phyloP scores from a whole-genome alignment of 2,888 invertebrate species.

The Cephalotes varians region DNA sequence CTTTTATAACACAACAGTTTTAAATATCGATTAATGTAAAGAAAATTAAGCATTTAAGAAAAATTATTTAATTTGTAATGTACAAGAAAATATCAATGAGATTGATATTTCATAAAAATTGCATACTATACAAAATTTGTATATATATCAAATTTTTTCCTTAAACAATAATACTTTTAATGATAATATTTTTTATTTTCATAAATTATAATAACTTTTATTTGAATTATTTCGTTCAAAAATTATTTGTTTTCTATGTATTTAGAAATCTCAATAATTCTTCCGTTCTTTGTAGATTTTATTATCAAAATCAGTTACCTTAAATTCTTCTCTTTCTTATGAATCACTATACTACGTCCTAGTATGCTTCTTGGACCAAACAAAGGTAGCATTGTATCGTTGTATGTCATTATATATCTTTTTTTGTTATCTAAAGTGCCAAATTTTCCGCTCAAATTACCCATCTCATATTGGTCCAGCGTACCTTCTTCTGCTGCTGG shows the following conservation, averaged over 20 bases:
- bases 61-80: no score
- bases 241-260: not conserved
- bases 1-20: no score
- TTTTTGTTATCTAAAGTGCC: conserved; percentile 90
- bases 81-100: no score
- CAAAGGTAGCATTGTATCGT: conserved; percentile 93
- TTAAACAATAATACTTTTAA: no score
- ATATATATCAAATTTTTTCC: no score
- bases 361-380: conserved; percentile 94
- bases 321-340: conserved; percentile 88
- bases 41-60: no score
- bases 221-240: no score
- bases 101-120: no score
- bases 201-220: no score
- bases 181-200: no score
- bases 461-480: conserved; percentile 94
- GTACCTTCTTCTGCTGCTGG: conserved; percentile 90
- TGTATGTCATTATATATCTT: conserved; percentile 88
- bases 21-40: no score
- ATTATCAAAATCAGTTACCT: conserved; percentile 76
- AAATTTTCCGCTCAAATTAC: conserved; percentile 95
- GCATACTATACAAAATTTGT: no score
- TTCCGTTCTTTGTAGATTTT: not conserved
- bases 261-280: not conserved
- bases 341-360: conserved; percentile 95